Conservation (phyloP, 2,113 vertebrate species). For the Ctenomys sociabilis region DNA sequence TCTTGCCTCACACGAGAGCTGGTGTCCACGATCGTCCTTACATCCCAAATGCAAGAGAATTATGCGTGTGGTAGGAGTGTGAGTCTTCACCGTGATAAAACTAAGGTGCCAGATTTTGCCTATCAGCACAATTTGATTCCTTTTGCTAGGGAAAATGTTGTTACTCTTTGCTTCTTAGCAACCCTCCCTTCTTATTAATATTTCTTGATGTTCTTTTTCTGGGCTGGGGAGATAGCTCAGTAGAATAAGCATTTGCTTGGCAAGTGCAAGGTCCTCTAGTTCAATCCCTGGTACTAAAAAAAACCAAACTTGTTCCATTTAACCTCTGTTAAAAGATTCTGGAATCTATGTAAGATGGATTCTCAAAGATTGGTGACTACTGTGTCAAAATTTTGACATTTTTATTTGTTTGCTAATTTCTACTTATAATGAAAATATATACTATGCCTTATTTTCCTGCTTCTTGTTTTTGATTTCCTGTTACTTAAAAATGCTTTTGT, state of each 20-base stretch:
- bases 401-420: neutral
- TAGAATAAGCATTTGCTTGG: too few species aligned
- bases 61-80: fast-evolving
- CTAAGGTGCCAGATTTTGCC: neutral
- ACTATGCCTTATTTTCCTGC: neutral
- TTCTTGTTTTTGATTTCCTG: neutral
- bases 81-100: neutral
- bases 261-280: too few species aligned
- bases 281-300: too few species aligned
- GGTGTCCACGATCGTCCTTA: neutral
- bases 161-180: neutral
- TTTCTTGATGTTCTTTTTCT: neutral
- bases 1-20: neutral
- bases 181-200: neutral
- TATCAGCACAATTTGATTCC: neutral
- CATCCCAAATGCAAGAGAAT: neutral
- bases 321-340: neutral
- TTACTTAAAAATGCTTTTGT: neutral
- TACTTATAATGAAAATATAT: neutral
- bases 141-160: neutral
- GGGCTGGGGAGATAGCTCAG: too few species aligned
- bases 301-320: neutral
- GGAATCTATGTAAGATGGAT: neutral
- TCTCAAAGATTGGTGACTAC: neutral
- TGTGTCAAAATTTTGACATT: neutral